A percentile compares a stretch with the other conserved stretches of the same genome.
These are phyloP conservation scores for Columba livia DNA, from an alignment of 2,113 vertebrate species.

Conservation along the genomic window DNA sequence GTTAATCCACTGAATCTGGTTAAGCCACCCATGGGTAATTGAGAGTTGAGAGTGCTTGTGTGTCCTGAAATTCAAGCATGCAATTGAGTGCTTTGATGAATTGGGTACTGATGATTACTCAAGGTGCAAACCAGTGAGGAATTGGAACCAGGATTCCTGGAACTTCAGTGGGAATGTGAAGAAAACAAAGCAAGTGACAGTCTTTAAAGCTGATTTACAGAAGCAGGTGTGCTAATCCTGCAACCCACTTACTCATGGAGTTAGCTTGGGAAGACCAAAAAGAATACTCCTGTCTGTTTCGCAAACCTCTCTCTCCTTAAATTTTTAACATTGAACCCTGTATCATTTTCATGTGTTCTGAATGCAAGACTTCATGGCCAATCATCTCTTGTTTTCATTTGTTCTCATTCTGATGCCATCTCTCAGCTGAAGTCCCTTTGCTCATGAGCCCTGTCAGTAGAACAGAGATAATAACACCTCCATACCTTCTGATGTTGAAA, in stretches of 20 bases:
- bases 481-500: not conserved
- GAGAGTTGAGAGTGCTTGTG: not conserved
- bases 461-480: not conserved
- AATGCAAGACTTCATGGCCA: not conserved
- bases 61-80: not conserved
- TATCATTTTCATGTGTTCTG: not conserved
- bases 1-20: constrained; percentile 6
- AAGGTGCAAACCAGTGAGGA: not conserved
- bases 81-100: not conserved
- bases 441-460: not conserved
- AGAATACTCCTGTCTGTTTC: not conserved
- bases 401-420: not conserved
- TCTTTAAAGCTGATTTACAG: not conserved
- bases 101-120: not conserved
- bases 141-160: not conserved
- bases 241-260: rapidly evolving
- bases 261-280: not conserved
- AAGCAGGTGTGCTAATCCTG: not conserved
- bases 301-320: not conserved
- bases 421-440: not conserved
- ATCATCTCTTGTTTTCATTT: not conserved
- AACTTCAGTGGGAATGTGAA: not conserved
- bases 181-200: not conserved
- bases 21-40: not conserved
- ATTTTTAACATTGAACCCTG: not conserved